Evolutionary conservation across 2,888 invertebrate species (phyloP), one percentile per base, ranked within the genome.

Genomic region (Aspidiotus rigidus): DNA sequence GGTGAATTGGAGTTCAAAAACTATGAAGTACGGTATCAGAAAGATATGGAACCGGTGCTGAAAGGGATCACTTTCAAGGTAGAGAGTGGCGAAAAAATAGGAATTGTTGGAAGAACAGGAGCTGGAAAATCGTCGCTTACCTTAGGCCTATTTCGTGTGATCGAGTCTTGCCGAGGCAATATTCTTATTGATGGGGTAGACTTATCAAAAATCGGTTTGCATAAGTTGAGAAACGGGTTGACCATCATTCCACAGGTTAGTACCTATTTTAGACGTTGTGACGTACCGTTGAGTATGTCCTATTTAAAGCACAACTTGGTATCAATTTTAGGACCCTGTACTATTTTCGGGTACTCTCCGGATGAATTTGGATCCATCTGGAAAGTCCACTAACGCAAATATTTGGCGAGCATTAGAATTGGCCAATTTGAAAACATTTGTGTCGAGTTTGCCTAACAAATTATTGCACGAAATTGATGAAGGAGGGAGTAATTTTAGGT

Each of bases 91-190:
- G 93, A 95, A 79, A 95, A 94, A 82, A 79, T 28, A 28, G 28
- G 28, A 28, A 92, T 93, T 77, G 92, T 93, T 40, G 93, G 93
- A 62, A 83, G 93, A 76, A 93, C 93, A 60, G 93, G 93, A 73
- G 92, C 93, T 74, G 94, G 94, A 75, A 94, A 94, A 81, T 93
- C 92, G 70, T 93, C 93, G 74, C 82, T 94, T 76, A 93, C 93
- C 7, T 80, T 93, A 63, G 86, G 90, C 0, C 81, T 94, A 55
- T 94, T 94, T 82, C 88, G 93, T 77, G 90, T 94, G 74, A 88
- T 95, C 73, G 94, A 95, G 79, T 83, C 90, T 17, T 85, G 89
- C 72, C 82, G 83, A 73, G 94, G 94, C 49, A 82, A 83, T 74
- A 94, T 95, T 74, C 77, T 85, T 70, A 91, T 95, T 75, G 94